A percentile compares a stretch with the other conserved stretches of the same genome.
Evolutionary conservation across 2,113 vertebrate species (phyloP).

Genomic region (Delphinapterus leucas): DNA sequence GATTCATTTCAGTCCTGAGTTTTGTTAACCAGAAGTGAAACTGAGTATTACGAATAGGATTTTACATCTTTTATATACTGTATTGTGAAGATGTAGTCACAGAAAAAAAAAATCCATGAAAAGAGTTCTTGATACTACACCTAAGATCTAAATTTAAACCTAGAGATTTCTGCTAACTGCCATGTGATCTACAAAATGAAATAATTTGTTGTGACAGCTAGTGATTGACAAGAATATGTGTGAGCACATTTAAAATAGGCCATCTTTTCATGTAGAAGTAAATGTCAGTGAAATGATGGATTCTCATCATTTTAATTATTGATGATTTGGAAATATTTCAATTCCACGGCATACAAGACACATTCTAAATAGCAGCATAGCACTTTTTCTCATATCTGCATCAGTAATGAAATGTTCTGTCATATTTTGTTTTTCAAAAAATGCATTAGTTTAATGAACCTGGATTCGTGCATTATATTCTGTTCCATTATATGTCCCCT

Average conservation of each 20-base stretch:
- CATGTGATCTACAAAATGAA: constrained; percentile 77
- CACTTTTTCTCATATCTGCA: constrained; percentile 73
- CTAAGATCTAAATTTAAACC: constrained; percentile 76
- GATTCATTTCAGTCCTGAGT: constrained; percentile 45
- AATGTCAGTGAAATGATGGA: constrained; percentile 78
- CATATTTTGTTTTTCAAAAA: constrained; percentile 82
- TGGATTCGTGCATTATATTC: constrained; percentile 63
- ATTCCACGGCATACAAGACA: constrained; percentile 68
- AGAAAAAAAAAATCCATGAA: not conserved
- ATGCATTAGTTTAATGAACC: constrained; percentile 78
- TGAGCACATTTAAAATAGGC: constrained; percentile 75
- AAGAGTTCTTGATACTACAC: constrained; percentile 54
- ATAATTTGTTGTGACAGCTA: constrained; percentile 83
- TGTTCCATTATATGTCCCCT: constrained; percentile 44
- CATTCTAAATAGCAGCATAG: constrained; percentile 79
- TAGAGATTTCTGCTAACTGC: constrained; percentile 74
- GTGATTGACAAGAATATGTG: constrained; percentile 83
- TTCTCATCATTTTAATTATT: constrained; percentile 83
- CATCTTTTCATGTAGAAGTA: constrained; percentile 73
- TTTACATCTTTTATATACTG: constrained; percentile 39
- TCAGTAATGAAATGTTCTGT: constrained; percentile 81
- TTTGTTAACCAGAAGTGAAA: constrained; percentile 57
- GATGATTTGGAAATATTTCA: constrained; percentile 81
- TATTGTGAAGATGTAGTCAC: constrained; percentile 27
- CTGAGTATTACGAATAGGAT: constrained; percentile 45